These are phyloP conservation scores for Notolepis coatsorum DNA, from an alignment of 2,797 vertebrate species.

Conservation along the genomic window DNA sequence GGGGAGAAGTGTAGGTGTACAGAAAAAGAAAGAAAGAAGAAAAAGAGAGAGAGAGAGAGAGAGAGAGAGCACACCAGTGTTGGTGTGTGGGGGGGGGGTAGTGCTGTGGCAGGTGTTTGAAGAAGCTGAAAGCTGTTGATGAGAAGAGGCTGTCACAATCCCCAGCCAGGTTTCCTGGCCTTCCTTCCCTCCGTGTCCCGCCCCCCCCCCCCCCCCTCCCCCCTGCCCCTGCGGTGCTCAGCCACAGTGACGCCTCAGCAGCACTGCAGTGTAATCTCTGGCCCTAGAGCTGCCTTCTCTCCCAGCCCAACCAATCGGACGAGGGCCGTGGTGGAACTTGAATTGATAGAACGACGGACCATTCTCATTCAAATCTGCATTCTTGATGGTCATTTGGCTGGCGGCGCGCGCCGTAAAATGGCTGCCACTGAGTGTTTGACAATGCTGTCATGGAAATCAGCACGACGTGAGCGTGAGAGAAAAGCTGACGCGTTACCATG, in stretches of 20 bases:
- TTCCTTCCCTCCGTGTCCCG: constrained; percentile 3
- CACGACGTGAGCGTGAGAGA: too few species aligned
- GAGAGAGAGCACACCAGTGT: background rate
- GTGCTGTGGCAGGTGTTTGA: constrained; percentile 71
- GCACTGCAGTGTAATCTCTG: constrained; percentile 80
- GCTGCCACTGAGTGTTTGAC: too few species aligned
- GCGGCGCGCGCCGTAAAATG: too few species aligned
- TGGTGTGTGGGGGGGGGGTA: constrained; percentile 46
- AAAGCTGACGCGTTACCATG: too few species aligned
- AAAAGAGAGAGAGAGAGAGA: background rate
- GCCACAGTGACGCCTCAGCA: constrained; percentile 72
- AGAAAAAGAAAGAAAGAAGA: constrained; percentile 41
- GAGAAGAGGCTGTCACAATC: constrained; percentile 60
- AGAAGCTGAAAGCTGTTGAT: constrained; percentile 58
- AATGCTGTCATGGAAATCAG: too few species aligned
- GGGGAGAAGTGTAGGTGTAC: constrained; percentile 61
- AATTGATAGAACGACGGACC: too few species aligned
- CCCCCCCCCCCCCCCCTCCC: background rate
- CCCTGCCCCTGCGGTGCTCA: constrained; percentile 66
- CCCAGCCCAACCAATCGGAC: constrained; percentile 71
- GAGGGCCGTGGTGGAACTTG: too few species aligned
- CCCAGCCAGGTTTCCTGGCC: constrained; percentile 37
- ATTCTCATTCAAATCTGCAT: too few species aligned
- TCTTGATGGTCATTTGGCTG: too few species aligned
- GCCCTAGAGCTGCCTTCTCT: constrained; percentile 62